Evolutionary conservation across 2,797 vertebrate genomes (phyloP).

Genomic region (Lepilemur ruficaudatus): DNA sequence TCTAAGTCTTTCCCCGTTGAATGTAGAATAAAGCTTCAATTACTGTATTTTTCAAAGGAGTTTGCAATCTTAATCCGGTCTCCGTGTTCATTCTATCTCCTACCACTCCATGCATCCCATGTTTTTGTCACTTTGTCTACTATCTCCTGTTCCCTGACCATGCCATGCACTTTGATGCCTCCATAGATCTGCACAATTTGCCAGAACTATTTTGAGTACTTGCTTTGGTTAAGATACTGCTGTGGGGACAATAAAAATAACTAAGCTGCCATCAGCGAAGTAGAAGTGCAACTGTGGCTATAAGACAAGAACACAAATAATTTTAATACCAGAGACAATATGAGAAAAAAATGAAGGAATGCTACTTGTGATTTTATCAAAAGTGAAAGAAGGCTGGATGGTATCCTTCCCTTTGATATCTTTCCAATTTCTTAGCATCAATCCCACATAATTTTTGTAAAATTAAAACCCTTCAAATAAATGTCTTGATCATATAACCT

Average conservation of each 20-base stretch:
- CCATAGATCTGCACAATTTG: background rate
- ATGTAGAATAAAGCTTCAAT: background rate
- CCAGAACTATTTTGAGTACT: background rate
- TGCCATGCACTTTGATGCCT: background rate
- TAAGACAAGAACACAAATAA: background rate
- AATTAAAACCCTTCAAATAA: background rate
- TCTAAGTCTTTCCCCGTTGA: background rate
- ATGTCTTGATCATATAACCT: background rate
- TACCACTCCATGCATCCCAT: background rate
- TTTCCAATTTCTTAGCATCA: background rate
- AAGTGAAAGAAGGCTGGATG: background rate
- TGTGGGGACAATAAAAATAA: background rate
- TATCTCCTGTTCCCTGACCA: background rate
- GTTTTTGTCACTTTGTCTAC: background rate
- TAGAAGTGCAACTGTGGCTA: background rate
- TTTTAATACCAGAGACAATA: background rate
- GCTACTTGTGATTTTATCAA: background rate
- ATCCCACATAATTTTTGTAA: background rate
- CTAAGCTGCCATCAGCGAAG: background rate
- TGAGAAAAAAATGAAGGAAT: background rate
- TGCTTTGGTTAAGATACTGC: background rate
- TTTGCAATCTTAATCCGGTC: background rate
- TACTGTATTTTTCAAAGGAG: background rate
- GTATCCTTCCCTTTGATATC: background rate
- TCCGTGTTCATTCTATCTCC: background rate